Base-by-base conservation (phyloP, 2,797 vertebrate genomes). In the Sandelia bainsii region DNA sequence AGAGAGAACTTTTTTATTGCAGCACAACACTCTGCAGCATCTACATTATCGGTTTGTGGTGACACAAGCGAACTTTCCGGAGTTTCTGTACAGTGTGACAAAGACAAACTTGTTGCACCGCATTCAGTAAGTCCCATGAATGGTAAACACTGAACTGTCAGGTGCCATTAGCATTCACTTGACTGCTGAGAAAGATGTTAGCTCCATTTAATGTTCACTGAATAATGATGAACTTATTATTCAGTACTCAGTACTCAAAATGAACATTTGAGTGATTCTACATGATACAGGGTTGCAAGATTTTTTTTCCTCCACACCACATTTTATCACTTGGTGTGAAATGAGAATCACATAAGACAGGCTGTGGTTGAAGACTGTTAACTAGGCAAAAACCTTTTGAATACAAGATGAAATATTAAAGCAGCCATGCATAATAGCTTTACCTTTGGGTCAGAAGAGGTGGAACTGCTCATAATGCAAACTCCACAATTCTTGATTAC, bases 191-290 rank as follows among this genome's bases (percentile, higher is more conserved):
- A 69, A 82, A 68, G 39, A 84, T 20, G 65, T 72, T 52, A 32
- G 69, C 52, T 20, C 48, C 34, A 25, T 64, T 82, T 74, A 58
- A 66, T 58, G 63, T 53, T 70, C 66, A 48, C 50, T 23, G 62
- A 32, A 57, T 57, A 56, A 68, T 65, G 61, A 62, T 27, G 40
- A 22, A 65, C 32, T 75, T 22, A 25, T 17, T 22, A 64, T 77
- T 80, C 54, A 79, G n/a, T n/a, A n/a, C n/a, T n/a, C n/a, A 83
- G 63, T n/a, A 19, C 48, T 81, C 27, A 67, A 50, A 85, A 60
- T 74, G 37, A 78, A 78, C 19, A 52, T 39, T 50, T 61, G 60
- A 65, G 45, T 11, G 23, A 32, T 61, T 79, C 77, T 58, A 61
- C 79, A 76, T 59, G 52, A 49, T 32, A 7, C 13, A 14, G 11